Evolutionary conservation across 2,797 vertebrate genomes (phyloP).

Genomic region (Margarornis squamiger): DNA sequence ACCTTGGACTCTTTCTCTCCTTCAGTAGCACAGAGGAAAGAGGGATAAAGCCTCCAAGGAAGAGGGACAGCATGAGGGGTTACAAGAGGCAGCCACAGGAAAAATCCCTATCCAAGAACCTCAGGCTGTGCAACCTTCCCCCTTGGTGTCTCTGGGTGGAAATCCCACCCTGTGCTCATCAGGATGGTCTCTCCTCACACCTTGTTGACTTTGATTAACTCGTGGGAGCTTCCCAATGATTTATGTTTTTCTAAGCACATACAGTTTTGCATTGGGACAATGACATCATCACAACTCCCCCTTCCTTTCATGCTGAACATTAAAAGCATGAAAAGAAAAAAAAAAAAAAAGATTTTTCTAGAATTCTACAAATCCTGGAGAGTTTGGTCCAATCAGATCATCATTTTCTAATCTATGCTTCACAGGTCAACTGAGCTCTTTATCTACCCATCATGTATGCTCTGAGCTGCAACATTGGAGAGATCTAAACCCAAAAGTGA

Average conservation of each 20-base stretch:
- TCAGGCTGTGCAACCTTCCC: not conserved
- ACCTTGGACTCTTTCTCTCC: not conserved
- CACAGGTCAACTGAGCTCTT: not conserved
- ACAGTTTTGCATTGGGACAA: not conserved
- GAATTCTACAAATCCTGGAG: not conserved
- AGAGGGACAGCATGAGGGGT: rapidly evolving
- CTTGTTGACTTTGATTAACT: not conserved
- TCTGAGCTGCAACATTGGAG: not conserved
- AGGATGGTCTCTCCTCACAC: rapidly evolving
- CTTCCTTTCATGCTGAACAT: not conserved
- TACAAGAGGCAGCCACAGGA: not conserved
- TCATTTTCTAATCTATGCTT: not conserved
- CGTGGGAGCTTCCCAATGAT: not conserved
- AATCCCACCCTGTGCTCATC: rapidly evolving
- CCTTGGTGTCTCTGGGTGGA: not conserved
- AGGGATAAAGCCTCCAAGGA: not conserved
- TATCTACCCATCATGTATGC: not conserved
- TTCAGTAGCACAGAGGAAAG: not conserved
- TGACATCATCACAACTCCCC: not conserved
- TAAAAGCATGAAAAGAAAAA: not conserved
- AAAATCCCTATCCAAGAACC: too few relatives aligned
- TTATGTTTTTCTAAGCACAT: not conserved
- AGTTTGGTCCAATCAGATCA: not conserved
- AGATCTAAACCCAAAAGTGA: not conserved
- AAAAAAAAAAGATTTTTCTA: not conserved